These are phyloP conservation scores for Sarcophaga bullata DNA, from an alignment of 1,140 invertebrate genomes.

Conservation along the genomic window DNA sequence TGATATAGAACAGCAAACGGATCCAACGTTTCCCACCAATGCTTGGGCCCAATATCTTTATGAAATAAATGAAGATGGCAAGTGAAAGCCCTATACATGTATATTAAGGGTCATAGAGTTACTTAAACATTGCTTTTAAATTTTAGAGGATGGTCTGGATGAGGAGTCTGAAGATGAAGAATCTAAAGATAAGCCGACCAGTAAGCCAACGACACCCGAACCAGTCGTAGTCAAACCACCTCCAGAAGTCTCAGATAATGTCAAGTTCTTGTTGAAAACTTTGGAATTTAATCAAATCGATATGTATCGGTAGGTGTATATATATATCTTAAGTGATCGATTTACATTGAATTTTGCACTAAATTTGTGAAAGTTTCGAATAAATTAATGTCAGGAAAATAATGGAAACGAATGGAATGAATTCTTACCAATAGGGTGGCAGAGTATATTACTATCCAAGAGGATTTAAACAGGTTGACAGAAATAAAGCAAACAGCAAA, in stretches of 20 bases:
- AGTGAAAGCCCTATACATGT: background rate
- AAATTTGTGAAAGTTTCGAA: too few species aligned
- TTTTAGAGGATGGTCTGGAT: slow-evolving; percentile 55
- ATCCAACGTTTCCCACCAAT: slow-evolving; percentile 72
- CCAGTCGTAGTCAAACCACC: slow-evolving; percentile 45
- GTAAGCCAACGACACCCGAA: slow-evolving; percentile 38
- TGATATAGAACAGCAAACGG: slow-evolving; percentile 72
- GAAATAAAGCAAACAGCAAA: too few species aligned
- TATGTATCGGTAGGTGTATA: slow-evolving; percentile 56
- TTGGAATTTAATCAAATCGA: slow-evolving; percentile 65
- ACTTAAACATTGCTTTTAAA: slow-evolving; percentile 44
- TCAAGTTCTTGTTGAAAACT: slow-evolving; percentile 56
- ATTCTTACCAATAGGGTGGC: background rate
- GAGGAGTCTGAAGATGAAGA: slow-evolving; percentile 55
- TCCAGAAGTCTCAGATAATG: slow-evolving; percentile 53
- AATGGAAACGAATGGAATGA: background rate
- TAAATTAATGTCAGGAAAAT: background rate
- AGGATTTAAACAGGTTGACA: too few species aligned
- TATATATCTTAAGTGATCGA: background rate
- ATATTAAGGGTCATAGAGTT: background rate
- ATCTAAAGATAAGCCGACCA: slow-evolving; percentile 40
- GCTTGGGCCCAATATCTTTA: slow-evolving; percentile 74
- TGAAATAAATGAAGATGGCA: slow-evolving; percentile 60
- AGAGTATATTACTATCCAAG: too few species aligned
- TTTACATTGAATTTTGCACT: too few species aligned